Conservation (phyloP, 2,113 vertebrate genomes). For the Halichoerus grypus region DNA sequence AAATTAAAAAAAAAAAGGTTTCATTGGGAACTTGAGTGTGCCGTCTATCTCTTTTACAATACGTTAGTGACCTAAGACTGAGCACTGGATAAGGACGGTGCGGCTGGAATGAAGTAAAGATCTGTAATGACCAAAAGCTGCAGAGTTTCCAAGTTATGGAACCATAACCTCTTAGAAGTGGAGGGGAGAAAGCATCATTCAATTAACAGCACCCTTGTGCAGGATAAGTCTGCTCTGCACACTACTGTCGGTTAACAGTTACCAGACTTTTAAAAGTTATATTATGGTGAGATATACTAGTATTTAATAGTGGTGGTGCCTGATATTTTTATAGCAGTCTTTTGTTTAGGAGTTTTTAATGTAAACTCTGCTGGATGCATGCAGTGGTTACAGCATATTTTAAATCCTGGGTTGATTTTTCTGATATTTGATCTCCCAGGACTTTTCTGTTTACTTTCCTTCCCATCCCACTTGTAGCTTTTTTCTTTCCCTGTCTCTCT, state of each 20-base stretch:
- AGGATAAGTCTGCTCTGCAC: neutral
- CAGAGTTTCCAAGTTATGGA: slow-evolving; percentile 12
- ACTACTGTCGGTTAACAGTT: slow-evolving; percentile 1
- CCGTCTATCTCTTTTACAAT: neutral
- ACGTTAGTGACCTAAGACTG: neutral
- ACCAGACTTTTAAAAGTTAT: slow-evolving; percentile 21
- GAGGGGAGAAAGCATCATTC: neutral
- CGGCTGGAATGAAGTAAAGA: slow-evolving; percentile 24
- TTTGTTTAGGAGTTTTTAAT: slow-evolving; percentile 22
- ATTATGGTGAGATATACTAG: neutral
- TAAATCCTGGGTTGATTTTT: slow-evolving; percentile 36
- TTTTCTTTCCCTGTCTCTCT: neutral
- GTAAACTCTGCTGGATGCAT: neutral
- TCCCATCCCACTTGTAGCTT: neutral
- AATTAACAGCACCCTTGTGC: neutral
- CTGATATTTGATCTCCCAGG: neutral
- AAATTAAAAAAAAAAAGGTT: neutral
- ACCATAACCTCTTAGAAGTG: slow-evolving; percentile 15
- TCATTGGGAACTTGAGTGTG: slow-evolving; percentile 28
- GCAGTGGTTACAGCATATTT: neutral
- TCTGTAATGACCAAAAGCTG: neutral
- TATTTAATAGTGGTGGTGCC: neutral
- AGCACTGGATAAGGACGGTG: neutral
- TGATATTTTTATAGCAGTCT: slow-evolving; percentile 3
- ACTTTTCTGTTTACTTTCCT: neutral